phyloP scores from a whole-genome alignment of 2,888 invertebrate genomes.

The Synanthedon myopaeformis region DNA sequence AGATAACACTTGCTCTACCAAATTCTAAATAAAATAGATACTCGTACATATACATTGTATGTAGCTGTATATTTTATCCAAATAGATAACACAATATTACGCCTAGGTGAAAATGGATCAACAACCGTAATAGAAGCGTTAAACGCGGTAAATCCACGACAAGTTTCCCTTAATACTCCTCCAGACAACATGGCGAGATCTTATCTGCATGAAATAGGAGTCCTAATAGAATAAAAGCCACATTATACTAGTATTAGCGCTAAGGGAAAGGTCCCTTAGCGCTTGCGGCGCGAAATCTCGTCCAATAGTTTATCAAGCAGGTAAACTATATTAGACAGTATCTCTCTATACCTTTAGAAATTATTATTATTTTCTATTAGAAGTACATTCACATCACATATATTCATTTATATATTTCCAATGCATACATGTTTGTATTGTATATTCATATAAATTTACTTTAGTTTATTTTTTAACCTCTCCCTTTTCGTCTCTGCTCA shows the following conservation, averaged over 20 bases:
- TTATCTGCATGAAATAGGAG: neutral
- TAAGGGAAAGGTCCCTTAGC: too few species aligned
- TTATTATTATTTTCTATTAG: too few species aligned
- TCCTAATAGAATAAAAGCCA: neutral
- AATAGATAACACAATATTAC: neutral
- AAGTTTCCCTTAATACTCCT: slow-evolving; percentile 15
- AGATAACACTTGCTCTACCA: too few species aligned
- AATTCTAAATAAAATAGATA: too few species aligned
- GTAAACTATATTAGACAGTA: neutral
- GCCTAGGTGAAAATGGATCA: neutral
- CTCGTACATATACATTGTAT: too few species aligned
- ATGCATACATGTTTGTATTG: too few species aligned
- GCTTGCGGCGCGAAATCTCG: slow-evolving; percentile 30
- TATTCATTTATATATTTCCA: too few species aligned
- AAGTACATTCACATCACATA: too few species aligned
- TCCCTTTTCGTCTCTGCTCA: too few species aligned
- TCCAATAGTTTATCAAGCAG: slow-evolving; percentile 1
- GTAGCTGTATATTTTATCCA: neutral
- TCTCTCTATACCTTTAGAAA: too few species aligned
- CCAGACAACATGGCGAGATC: neutral
- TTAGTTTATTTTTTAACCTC: too few species aligned
- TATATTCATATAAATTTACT: too few species aligned
- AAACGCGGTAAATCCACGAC: slow-evolving; percentile 14
- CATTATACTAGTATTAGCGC: slow-evolving; percentile 17
- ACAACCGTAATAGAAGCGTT: slow-evolving; percentile 1